Conservation (phyloP, 1,140 invertebrate species). For the Lordiphosa clarofinis region DNA sequence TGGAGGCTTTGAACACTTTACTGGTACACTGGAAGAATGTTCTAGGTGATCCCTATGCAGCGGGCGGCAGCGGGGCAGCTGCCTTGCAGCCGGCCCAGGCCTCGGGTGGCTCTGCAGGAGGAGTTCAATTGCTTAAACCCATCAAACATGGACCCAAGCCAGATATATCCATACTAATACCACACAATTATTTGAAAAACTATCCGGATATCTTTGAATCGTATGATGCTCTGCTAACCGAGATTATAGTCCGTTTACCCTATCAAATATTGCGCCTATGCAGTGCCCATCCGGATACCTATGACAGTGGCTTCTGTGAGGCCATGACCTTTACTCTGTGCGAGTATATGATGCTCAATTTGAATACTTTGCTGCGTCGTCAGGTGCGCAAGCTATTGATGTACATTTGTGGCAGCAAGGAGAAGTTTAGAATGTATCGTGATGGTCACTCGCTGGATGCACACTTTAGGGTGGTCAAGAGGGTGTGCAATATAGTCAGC, state of each 20-base stretch:
- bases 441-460: constrained; percentile 94
- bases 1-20: constrained; percentile 88
- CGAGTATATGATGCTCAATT: constrained; percentile 97
- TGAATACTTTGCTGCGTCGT: constrained; percentile 87
- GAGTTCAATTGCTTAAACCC: constrained; percentile 84
- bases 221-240: constrained; percentile 95
- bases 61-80: constrained; percentile 29
- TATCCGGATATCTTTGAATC: constrained; percentile 97
- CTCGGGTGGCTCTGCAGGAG: constrained; percentile 13
- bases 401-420: constrained; percentile 96
- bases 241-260: constrained; percentile 95
- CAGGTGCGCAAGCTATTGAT: constrained; percentile 94
- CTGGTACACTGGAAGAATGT: constrained; percentile 88
- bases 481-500: constrained; percentile 78
- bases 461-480: constrained; percentile 86
- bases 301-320: constrained; percentile 89
- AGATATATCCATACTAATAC: constrained; percentile 97
- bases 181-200: constrained; percentile 94
- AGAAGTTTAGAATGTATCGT: constrained; percentile 95
- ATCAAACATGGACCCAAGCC: constrained; percentile 89
- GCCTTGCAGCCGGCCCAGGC: not conserved
- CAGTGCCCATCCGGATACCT: constrained; percentile 80
- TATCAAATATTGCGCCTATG: constrained; percentile 94
- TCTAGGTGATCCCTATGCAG: constrained; percentile 79
- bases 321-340: constrained; percentile 91